These are phyloP conservation scores for Gymnothorax reevesii DNA, from an alignment of 2,797 vertebrate genomes.

Conservation along the genomic window DNA sequence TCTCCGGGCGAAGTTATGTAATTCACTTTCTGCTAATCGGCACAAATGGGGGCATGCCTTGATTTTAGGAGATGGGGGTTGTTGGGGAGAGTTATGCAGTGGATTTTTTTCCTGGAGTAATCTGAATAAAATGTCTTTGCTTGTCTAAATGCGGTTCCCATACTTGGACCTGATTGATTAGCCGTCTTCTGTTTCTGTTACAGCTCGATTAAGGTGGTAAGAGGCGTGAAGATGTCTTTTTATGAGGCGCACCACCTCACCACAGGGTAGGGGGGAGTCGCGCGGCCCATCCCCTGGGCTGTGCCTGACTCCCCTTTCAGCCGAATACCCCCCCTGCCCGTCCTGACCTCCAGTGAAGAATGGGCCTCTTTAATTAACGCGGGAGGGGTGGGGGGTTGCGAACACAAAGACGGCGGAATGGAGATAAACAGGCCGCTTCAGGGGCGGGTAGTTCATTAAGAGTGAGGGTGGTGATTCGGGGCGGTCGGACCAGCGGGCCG, in stretches of 20 bases:
- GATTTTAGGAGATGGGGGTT: neutral
- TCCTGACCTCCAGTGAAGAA: constrained; percentile 41
- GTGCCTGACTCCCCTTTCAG: constrained; percentile 33
- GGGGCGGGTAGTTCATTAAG: constrained; percentile 42
- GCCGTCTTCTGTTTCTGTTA: constrained; percentile 22
- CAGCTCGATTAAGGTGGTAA: constrained; percentile 36
- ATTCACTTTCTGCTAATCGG: no score
- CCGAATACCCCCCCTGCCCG: constrained; percentile 27
- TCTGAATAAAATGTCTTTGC: neutral
- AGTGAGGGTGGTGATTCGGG: neutral
- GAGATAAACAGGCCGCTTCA: constrained; percentile 41
- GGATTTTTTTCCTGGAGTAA: neutral
- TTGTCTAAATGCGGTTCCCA: neutral
- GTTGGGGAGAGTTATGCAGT: no score
- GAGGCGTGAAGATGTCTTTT: constrained; percentile 45
- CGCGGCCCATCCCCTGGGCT: constrained; percentile 37
- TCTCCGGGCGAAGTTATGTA: no score
- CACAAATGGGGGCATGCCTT: neutral
- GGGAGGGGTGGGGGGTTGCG: constrained; percentile 30
- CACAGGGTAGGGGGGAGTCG: neutral
- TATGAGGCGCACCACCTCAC: constrained; percentile 38
- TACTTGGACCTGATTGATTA: neutral
- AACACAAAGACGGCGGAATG: constrained; percentile 26
- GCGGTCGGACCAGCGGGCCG: neutral
- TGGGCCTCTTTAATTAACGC: constrained; percentile 44